Percentiles rank a stretch among this genome's conserved stretches.
These are phyloP conservation scores for Lepidurus apus DNA, from an alignment of 1,140 invertebrate genomes.

Conservation along the genomic window DNA sequence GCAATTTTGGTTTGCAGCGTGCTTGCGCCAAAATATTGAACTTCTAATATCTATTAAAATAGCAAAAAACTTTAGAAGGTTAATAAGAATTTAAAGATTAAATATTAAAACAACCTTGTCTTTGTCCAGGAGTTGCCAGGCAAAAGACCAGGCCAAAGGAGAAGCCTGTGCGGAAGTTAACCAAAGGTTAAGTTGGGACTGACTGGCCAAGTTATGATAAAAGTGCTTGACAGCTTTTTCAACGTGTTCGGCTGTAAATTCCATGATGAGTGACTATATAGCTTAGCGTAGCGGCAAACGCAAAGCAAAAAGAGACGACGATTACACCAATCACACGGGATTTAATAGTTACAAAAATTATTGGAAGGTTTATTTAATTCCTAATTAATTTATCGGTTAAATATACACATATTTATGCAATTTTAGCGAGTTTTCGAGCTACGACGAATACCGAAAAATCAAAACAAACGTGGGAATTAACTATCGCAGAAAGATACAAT, in stretches of 20 bases:
- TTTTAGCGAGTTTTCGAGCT: neutral
- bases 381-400: too few species aligned
- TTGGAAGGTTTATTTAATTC: too few species aligned
- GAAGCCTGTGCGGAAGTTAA: conserved; percentile 72
- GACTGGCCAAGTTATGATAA: conserved; percentile 46
- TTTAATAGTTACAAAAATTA: too few species aligned
- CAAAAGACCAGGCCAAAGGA: conserved; percentile 78
- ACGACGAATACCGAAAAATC: neutral
- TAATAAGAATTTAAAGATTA: conserved; percentile 36
- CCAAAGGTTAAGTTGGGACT: conserved; percentile 74
- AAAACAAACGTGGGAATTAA: neutral
- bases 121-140: conserved; percentile 74
- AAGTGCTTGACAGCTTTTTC: conserved; percentile 48
- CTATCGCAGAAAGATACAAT: neutral
- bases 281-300: neutral
- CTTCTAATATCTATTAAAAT: conserved; percentile 62
- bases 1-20: conserved; percentile 80
- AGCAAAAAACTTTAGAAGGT: conserved; percentile 30
- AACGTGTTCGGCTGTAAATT: conserved; percentile 40
- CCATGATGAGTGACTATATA: conserved; percentile 36
- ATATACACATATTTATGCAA: neutral
- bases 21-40: conserved; percentile 87
- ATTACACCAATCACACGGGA: too few species aligned
- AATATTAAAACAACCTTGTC: conserved; percentile 56
- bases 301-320: neutral